Evolutionary conservation across 1,140 invertebrate genomes (phyloP), one percentile per base, ranked within the genome.

Genomic region (Alviniconcha marisindica): DNA sequence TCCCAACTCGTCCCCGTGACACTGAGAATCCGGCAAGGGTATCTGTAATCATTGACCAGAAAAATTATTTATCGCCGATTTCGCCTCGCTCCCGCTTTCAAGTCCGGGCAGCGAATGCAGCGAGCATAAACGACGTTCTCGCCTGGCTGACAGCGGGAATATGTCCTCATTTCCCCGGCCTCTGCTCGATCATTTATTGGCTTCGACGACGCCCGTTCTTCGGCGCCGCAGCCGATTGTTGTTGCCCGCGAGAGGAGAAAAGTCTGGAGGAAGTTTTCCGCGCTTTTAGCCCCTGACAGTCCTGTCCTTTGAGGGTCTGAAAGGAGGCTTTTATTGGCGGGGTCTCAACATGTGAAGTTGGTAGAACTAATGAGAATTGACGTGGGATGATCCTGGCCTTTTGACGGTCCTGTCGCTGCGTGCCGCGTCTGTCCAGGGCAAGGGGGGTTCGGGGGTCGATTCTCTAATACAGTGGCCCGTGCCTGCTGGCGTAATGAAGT

Each of bases 331-430:
- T 76, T 51, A 48, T 51, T 51, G 42, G 40, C 21, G 36, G 60
- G 51, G 60, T 33, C 56, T 80, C 40, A 80, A 66, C 56, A 66
- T 31, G 78, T 80, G 56, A 80, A 80, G 60, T 38, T 63, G 54
- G 78, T 60, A 80, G 60, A 80, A 80, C 56, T 80, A 80, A 80
- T 80, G 78, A 80, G 78, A 28, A 80, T 66, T 80, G 78, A 80
- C 78, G 40, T n/a, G 78, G 33, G 78, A 80, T 80, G 78, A 40
- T 44, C 54, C 60, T 28, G 78, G 31, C 10, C 69, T 36, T 71
- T 71, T 71, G 7, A 71, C 36, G 18, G 33, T 7, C 7, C 28
- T 10, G 63, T 12, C 15, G n/a, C 21, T 12, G 38, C 36, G 36
- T 14, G 42, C 36, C 36, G 10, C 36, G 36, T 21, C 14, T 24